Conservation (phyloP, 2,797 vertebrate species). For the Sciaenops ocellatus region DNA sequence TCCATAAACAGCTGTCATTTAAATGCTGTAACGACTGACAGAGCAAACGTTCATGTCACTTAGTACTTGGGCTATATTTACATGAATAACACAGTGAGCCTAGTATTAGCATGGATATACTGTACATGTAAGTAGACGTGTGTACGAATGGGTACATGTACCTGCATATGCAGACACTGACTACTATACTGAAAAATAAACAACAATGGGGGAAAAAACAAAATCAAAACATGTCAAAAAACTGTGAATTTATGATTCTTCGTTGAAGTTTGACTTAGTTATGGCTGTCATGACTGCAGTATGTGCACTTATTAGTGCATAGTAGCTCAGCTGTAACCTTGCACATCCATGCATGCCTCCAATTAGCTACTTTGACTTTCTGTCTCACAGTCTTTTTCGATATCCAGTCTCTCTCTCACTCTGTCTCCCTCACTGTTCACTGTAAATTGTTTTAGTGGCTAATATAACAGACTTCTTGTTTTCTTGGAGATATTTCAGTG, state of each 20-base stretch:
- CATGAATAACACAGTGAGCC: slow-evolving; percentile 27
- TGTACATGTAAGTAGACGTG: slow-evolving; percentile 10
- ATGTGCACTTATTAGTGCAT: slow-evolving; percentile 38
- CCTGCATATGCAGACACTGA: slow-evolving; percentile 13
- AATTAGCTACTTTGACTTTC: slow-evolving; percentile 36
- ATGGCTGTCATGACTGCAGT: slow-evolving; percentile 13
- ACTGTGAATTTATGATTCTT: slow-evolving; percentile 16
- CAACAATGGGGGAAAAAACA: neutral
- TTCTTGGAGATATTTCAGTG: neutral
- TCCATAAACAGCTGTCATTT: slow-evolving; percentile 63
- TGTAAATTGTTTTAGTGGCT: neutral
- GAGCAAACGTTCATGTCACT: slow-evolving; percentile 48
- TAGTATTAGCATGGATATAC: slow-evolving; percentile 7
- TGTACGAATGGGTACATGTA: neutral
- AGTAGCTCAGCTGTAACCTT: slow-evolving; percentile 31
- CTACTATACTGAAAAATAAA: slow-evolving; percentile 9
- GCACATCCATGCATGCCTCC: slow-evolving; percentile 35
- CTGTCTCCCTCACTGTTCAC: neutral
- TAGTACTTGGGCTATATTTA: slow-evolving; percentile 51
- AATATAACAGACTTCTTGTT: neutral
- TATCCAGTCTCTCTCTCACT: neutral
- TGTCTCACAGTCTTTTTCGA: slow-evolving; percentile 23
- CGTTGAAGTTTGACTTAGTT: slow-evolving; percentile 10
- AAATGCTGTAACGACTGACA: slow-evolving; percentile 52
- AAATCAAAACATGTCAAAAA: slow-evolving; percentile 41